Evolutionary conservation across 2,113 vertebrate species (phyloP), one percentile per base, ranked within the genome.

Genomic region (Burhinus oedicnemus): DNA sequence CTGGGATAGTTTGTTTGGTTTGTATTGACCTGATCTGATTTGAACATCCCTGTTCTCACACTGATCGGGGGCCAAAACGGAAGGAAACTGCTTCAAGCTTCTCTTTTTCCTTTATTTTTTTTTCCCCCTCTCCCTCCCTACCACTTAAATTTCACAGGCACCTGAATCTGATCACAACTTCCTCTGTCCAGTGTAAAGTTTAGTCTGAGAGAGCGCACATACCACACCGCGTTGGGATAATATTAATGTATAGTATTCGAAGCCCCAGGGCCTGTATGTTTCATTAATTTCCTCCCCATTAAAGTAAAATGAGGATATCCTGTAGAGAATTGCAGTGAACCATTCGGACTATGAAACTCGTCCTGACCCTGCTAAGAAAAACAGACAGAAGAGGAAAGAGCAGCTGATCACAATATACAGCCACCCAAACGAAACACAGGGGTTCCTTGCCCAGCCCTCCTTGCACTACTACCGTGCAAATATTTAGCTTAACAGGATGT

Each of bases 251-350:
- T 98, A 98, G 97, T 95, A 97, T 98, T 96, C 90, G 84, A 96
- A 93, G 98, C 98, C 98, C 94, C 97, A 95, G 98, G 98, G 97
- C 92, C 97, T 96, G 97, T 98, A 97, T 98, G 97, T 98, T 98
- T 98, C 98, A 98, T 98, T 98, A 97, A 98, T 98, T 98, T 98
- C 97, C 98, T 98, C 97, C 96, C 96, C 97, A 98, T 98, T 98
- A 98, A 97, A 98, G 97, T 95, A 97, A 97, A 98, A 98, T 95
- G 97, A 98, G 98, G 98, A 98, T 98, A 98, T 98, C 98, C 98
- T 98, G 98, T 98, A 97, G 96, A 97, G 97, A 98, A 97, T 96
- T 97, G 97, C 98, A 98, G 97, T 97, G 97, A 98, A 98, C 97
- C 97, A 75, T 97, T 97, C 82, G 86, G 97, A 97, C 96, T 97